Conservation (phyloP, 2,113 vertebrate species). For the Tenebrosternarchus preto region DNA sequence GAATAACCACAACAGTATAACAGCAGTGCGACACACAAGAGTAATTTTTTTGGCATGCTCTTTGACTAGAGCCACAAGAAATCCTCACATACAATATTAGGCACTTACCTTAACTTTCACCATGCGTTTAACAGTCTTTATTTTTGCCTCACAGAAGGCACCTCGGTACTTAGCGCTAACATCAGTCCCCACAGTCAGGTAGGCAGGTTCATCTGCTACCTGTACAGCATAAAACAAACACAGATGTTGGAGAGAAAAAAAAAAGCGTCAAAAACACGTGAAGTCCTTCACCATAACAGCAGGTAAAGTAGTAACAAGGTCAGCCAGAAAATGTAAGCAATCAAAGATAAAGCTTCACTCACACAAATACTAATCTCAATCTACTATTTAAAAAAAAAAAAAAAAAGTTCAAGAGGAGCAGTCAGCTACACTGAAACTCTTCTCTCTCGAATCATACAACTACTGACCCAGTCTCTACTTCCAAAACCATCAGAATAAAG, state of each 20-base stretch:
- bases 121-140: slow-evolving; percentile 96
- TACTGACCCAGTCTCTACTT: neutral
- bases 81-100: neutral
- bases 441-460: neutral
- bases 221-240: slow-evolving; percentile 55
- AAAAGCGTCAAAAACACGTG: neutral
- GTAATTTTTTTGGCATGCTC: neutral
- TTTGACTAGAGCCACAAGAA: neutral
- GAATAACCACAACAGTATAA: too few relatives aligned
- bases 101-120: slow-evolving; percentile 94
- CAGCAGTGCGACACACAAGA: too few relatives aligned
- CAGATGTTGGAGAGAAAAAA: neutral
- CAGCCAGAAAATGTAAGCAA: neutral
- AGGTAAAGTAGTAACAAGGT: neutral
- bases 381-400: neutral
- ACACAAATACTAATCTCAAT: neutral
- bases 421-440: neutral
- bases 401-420: neutral
- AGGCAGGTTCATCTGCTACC: slow-evolving; percentile 99
- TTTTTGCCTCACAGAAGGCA: slow-evolving; percentile 99
- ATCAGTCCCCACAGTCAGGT: slow-evolving; percentile 97
- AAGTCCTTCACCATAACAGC: neutral
- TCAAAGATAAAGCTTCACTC: neutral
- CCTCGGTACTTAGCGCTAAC: slow-evolving; percentile 99
- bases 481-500: neutral